phyloP scores from a whole-genome alignment of 2,888 invertebrate species.

The Drosophila mercatorum region DNA sequence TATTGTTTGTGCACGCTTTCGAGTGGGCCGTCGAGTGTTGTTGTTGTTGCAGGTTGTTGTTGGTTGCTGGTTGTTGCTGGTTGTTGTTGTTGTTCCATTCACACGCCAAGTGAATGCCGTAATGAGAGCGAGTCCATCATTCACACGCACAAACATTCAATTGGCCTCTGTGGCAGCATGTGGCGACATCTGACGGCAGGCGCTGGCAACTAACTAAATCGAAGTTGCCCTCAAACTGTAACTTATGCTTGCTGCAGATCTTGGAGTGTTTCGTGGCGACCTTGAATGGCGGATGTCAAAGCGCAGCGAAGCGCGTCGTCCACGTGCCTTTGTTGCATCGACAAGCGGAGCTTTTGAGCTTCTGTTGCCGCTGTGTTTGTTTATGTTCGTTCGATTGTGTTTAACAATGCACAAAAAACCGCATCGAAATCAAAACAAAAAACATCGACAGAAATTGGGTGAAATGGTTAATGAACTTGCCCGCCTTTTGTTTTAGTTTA shows the following conservation, averaged over 20 bases:
- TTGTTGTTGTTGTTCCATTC: slow-evolving; percentile 16
- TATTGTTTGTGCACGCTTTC: slow-evolving; percentile 5
- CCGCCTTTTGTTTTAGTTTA: slow-evolving; percentile 58
- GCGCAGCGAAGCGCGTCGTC: slow-evolving; percentile 38
- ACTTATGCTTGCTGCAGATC: slow-evolving; percentile 16
- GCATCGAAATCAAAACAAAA: slow-evolving; percentile 45
- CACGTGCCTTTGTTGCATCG: slow-evolving; percentile 37
- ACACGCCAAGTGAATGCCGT: slow-evolving; percentile 35
- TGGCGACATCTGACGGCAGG: slow-evolving; percentile 50
- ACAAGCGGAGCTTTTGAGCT: not conserved
- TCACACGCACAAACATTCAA: slow-evolving; percentile 46
- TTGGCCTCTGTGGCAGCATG: slow-evolving; percentile 20
- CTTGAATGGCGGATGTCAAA: slow-evolving; percentile 48
- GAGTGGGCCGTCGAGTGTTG: slow-evolving; percentile 5
- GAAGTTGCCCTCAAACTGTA: slow-evolving; percentile 16
- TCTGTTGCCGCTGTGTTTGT: not conserved
- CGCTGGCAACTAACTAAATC: not conserved
- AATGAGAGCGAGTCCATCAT: slow-evolving; percentile 33
- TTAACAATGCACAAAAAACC: slow-evolving; percentile 24
- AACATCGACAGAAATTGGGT: slow-evolving; percentile 64
- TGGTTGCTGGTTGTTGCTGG: not conserved
- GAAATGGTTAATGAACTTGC: slow-evolving; percentile 74
- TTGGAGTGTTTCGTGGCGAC: slow-evolving; percentile 23
- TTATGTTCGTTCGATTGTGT: not conserved
- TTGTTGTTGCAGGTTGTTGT: not conserved